These are phyloP conservation scores for Acrobeloides nanus DNA, from an alignment of 2,888 invertebrate genomes.

Conservation along the genomic window DNA sequence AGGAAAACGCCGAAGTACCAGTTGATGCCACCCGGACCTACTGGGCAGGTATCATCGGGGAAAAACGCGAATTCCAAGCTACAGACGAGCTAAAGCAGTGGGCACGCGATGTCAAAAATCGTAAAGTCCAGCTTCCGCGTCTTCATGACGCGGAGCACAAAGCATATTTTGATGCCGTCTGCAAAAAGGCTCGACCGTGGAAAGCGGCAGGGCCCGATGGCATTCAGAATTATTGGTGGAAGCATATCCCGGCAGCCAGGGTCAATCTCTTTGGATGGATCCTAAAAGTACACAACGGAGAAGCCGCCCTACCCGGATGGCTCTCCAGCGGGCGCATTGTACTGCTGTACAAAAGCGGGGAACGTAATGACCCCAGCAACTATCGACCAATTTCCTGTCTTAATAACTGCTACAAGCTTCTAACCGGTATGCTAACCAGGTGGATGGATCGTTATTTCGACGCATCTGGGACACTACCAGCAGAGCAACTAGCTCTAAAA, in stretches of 20 bases:
- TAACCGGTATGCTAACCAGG: slow-evolving; percentile 9
- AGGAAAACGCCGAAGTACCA: no score
- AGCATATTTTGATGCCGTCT: neutral
- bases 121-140: no score
- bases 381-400: slow-evolving; percentile 4
- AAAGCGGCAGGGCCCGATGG: slow-evolving; percentile 5
- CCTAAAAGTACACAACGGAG: neutral
- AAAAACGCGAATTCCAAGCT: neutral
- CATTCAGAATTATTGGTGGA: slow-evolving; percentile 3
- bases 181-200: neutral
- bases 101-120: no score
- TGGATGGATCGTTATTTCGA: slow-evolving; percentile 7
- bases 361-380: neutral
- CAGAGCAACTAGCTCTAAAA: slow-evolving; percentile 11
- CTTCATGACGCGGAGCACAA: neutral
- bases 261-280: neutral
- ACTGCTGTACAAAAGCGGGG: neutral
- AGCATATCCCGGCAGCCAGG: slow-evolving; percentile 1
- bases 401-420: slow-evolving; percentile 13
- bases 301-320: neutral
- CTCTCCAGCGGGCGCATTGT: slow-evolving; percentile 1
- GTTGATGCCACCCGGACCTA: slow-evolving; percentile 1
- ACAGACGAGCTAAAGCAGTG: neutral
- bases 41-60: slow-evolving; percentile 4
- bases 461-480: neutral